These are phyloP conservation scores for Sepioteuthis lessoniana DNA, from an alignment of 2,888 invertebrate genomes.

Conservation along the genomic window DNA sequence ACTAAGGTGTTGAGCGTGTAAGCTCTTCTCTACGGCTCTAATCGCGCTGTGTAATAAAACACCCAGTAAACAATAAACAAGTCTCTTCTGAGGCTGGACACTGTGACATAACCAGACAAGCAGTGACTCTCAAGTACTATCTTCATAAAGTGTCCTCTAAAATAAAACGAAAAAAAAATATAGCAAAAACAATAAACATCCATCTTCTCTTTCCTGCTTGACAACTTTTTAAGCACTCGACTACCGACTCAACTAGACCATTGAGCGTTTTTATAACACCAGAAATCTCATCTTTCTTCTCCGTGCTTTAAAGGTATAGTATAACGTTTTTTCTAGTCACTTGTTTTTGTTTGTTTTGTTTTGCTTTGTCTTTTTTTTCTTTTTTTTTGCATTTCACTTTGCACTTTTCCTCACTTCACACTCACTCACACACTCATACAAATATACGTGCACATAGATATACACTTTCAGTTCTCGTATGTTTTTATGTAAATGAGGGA, in stretches of 20 bases:
- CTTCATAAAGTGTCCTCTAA: not conserved
- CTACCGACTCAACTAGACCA: not conserved
- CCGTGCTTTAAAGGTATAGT: not conserved
- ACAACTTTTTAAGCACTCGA: slow-evolving; percentile 17
- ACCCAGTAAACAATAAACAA: not conserved
- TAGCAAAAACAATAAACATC: not conserved
- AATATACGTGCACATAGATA: too few relatives aligned
- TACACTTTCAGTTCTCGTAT: not conserved
- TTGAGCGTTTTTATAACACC: not conserved
- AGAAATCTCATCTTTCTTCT: not conserved
- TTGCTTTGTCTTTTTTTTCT: not conserved
- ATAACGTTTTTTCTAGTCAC: not conserved
- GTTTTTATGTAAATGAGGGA: not conserved
- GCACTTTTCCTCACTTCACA: too few relatives aligned
- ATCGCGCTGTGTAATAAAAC: not conserved
- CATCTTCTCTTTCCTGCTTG: not conserved
- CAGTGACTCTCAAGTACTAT: not conserved
- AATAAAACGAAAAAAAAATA: not conserved
- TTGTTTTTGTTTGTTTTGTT: not conserved
- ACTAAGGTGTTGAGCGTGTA: too few relatives aligned
- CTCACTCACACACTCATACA: too few relatives aligned
- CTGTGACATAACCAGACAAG: not conserved
- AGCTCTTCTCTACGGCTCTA: not conserved
- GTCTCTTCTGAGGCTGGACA: not conserved
- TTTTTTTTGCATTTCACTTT: not conserved